Evolutionary conservation across 2,888 invertebrate species (phyloP).

Genomic region (Coremacera marginata): DNA sequence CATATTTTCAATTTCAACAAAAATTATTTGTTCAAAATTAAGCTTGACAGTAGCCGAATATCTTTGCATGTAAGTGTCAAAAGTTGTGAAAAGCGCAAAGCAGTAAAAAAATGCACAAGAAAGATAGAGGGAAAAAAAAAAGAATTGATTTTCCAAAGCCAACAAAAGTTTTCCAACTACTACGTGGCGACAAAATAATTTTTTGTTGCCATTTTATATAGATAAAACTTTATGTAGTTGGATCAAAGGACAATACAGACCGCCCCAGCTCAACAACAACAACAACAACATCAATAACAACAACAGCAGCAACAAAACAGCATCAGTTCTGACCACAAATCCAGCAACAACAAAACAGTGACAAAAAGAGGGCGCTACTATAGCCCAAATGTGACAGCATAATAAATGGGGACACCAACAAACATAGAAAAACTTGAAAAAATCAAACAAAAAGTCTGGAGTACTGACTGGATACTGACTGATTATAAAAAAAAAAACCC

Average conservation of each 20-base stretch:
- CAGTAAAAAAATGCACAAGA: background rate
- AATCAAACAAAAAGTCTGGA: too few relatives aligned
- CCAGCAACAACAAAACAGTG: background rate
- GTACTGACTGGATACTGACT: too few relatives aligned
- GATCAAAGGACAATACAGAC: too few relatives aligned
- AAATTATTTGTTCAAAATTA: constrained; percentile 9
- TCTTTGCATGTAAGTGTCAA: background rate
- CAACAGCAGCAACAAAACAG: background rate
- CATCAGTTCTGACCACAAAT: background rate
- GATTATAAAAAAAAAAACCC: background rate
- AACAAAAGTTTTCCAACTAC: background rate
- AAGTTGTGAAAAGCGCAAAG: background rate
- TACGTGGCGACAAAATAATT: background rate
- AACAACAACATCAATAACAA: too few relatives aligned
- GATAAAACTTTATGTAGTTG: too few relatives aligned
- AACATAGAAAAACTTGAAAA: background rate
- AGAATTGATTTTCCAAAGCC: background rate
- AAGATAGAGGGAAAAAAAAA: background rate
- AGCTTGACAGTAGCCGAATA: constrained; percentile 7
- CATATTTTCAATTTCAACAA: background rate
- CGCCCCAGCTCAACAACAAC: too few relatives aligned
- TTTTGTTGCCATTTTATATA: background rate
- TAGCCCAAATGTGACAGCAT: background rate
- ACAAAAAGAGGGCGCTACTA: background rate
- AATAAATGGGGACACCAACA: constrained; percentile 4